Evolutionary conservation across 2,888 invertebrate species (phyloP).

Genomic region (Lymantria dispar): DNA sequence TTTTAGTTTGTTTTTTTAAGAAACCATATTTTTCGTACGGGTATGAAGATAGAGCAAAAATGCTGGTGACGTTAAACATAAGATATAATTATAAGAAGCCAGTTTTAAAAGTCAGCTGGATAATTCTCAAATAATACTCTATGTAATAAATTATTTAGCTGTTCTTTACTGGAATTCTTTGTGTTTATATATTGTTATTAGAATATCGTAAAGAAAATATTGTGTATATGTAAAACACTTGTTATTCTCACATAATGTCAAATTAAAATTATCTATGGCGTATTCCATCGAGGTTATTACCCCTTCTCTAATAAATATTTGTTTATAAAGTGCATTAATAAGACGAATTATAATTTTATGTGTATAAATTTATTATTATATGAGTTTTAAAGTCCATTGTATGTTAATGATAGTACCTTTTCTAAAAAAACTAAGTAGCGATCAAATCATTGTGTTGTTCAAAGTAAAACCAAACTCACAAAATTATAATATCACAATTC

Average conservation of each 20-base stretch:
- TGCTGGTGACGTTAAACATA: neutral
- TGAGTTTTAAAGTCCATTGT: too few species aligned
- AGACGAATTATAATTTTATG: too few species aligned
- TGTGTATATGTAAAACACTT: neutral
- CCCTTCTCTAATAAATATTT: too few species aligned
- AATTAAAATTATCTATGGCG: neutral
- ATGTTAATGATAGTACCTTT: too few species aligned
- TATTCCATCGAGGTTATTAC: too few species aligned
- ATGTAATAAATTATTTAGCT: neutral
- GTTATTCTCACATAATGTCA: neutral
- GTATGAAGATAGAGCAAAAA: neutral
- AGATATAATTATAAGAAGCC: neutral
- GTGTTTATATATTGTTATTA: neutral
- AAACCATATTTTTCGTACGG: constrained; percentile 2
- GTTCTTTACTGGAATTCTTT: neutral
- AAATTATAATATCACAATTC: too few species aligned
- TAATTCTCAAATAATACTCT: neutral
- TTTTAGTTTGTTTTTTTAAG: too few species aligned
- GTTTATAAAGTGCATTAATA: too few species aligned
- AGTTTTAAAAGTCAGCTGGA: neutral
- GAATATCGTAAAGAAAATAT: neutral
- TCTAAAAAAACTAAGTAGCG: too few species aligned
- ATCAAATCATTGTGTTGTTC: too few species aligned
- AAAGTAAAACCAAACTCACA: too few species aligned
- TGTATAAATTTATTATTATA: too few species aligned